These are phyloP conservation scores for Heliconius congener DNA, from an alignment of 1,140 invertebrate genomes.

Conservation along the genomic window DNA sequence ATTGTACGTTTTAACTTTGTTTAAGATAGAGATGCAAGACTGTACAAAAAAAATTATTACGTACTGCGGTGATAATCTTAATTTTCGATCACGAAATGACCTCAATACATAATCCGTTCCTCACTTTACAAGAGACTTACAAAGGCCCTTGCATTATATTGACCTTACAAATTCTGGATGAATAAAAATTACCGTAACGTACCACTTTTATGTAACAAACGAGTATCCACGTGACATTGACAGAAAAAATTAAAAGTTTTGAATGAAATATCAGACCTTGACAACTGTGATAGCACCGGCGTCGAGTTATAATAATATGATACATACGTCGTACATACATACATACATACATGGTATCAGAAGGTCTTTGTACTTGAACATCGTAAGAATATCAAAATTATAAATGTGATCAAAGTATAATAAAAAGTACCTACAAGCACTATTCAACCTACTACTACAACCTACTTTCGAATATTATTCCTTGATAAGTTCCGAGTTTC, in stretches of 20 bases:
- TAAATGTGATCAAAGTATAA: not conserved
- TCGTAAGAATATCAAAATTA: conserved; percentile 12
- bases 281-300: conserved; percentile 4
- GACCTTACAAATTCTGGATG: not conserved
- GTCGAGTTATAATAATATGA: not conserved
- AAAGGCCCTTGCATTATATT: not conserved
- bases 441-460: too few species aligned
- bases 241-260: not conserved
- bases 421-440: too few species aligned
- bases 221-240: not conserved
- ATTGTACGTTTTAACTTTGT: too few species aligned
- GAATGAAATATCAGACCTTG: conserved; percentile 10
- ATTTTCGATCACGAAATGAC: not conserved
- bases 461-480: too few species aligned
- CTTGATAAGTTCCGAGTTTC: too few species aligned
- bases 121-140: not conserved
- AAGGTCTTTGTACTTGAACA: not conserved
- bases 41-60: not conserved
- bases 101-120: not conserved
- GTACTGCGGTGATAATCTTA: not conserved
- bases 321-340: not conserved
- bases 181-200: not conserved
- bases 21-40: too few species aligned
- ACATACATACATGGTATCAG: not conserved
- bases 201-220: not conserved